Percentiles rank a stretch among this genome's conserved stretches.
phyloP scores from a whole-genome alignment of 2,888 invertebrate genomes.

The Trissoscelio sp. region DNA sequence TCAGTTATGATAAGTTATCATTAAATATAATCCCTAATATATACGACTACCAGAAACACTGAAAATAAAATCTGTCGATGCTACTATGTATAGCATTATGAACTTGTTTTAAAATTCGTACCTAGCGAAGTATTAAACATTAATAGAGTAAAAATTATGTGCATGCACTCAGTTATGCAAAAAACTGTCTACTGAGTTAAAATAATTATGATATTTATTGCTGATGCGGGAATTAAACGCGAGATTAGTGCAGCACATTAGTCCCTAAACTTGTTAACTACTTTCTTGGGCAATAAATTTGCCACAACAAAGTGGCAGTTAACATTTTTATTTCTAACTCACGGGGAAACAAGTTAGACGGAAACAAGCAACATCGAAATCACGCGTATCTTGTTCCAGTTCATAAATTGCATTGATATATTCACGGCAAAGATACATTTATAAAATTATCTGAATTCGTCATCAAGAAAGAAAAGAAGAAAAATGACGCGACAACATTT shows the following conservation, averaged over 20 bases:
- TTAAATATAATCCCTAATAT: neutral
- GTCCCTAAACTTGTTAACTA: constrained; percentile 23
- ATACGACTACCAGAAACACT: neutral
- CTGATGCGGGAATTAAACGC: constrained; percentile 11
- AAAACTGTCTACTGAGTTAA: neutral
- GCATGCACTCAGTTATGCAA: neutral
- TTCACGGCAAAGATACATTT: neutral
- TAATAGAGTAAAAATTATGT: neutral
- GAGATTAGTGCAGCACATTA: constrained; percentile 20
- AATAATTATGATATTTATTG: constrained; percentile 28
- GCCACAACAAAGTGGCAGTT: constrained; percentile 20
- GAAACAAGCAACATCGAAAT: neutral
- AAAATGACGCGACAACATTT: neutral
- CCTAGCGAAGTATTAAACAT: neutral
- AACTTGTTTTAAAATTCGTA: neutral
- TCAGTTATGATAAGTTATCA: neutral
- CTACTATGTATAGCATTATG: neutral
- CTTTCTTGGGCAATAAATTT: constrained; percentile 30
- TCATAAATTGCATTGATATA: constrained; percentile 5
- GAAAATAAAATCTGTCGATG: neutral
- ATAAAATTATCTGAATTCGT: neutral
- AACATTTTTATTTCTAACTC: constrained; percentile 19
- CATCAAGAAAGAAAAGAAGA: neutral
- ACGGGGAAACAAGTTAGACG: neutral
- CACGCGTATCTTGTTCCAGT: neutral